Evolutionary conservation across 2,888 invertebrate genomes (phyloP), one percentile per base, ranked within the genome.

Genomic region (Dynastes hyllus): DNA sequence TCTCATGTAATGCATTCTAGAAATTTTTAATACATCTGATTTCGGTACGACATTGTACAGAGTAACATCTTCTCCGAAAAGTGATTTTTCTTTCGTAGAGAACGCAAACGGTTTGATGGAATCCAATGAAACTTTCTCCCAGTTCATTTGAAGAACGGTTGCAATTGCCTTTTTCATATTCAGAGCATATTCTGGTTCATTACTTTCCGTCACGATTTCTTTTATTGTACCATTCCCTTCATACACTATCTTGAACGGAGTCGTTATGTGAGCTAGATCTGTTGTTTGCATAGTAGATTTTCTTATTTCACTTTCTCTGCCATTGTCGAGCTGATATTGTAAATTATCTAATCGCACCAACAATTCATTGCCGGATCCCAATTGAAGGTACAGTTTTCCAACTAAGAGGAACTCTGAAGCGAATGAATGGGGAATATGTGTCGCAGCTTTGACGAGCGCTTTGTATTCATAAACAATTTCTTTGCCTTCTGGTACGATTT

Each of bases 401-500:
- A 85, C 81, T 8, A 90, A 83, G 1, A 83, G 80, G 80, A 88
- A 88, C 51, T 87, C 83, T 2, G 89, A 89, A 2, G 85, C 86
- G 73, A 84, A 87, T 0, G 85, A 79, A 27, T 80, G 80, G 6
- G 90, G 89, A 3, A 87, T 81, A 32, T 87, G 82, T 22, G 87
- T 85, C 8, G 88, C 89, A n/a, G 88, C 85, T 79, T 87, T 87
- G 32, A 89, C 85, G 69, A 86, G 84, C n/a, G 87, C 88, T 71
- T 86, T 82, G 81, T 89, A 90, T 51, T 87, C 85, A 84, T 89
- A 90, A 63, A 87, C 82, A 27, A 87, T 76, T 77, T 91, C 91
- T 82, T 91, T 89, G 63, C 89, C 91, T 86, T 89, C 90, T 67
- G 92, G 92, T 50, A 86, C 80, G 3, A 85, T 69, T 61, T 81